Base-by-base conservation (phyloP, 2,113 vertebrate species). In the Synodontis membranacea region DNA sequence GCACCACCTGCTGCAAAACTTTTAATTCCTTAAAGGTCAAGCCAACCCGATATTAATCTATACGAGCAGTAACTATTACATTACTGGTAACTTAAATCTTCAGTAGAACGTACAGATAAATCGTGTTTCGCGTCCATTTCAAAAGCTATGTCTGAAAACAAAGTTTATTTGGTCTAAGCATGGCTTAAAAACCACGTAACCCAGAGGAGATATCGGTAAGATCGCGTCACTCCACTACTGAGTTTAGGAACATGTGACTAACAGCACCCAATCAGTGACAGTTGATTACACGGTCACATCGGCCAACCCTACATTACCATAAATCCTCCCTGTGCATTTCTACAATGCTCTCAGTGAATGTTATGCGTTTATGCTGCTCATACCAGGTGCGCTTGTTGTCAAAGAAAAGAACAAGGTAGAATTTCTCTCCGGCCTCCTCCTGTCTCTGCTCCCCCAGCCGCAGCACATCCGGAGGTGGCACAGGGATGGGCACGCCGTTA, bases 311-410 rank as follows among this genome's bases (percentile, higher is more conserved):
- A 68, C 19, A 68, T 37, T 1, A 19, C 64, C 37, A 34, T 8
- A 37, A 1, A 1, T 42, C 34, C 17, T 70, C 19, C 34, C 34
- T 23, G 19, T 70, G 37, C 19, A 19, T 31, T 31, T 50, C 74
- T 50, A 19, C 31, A 14, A 17, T 50, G 44, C 75, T 52, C 25
- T 78, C 17, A 52, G n/a, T 31, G 44, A n/a, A 15, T 19, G 66
- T 75, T 48, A 7, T 5, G 8, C n/a, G 44, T 66, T 48, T 11
- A 46, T 28, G n/a, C 50, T 64, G 60, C 4, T 46, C 96, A 96
- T 91, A 99, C 98, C 98, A 99, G 70, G 98, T 99, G 85, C 98
- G 96, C 91, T 99, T 99, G 94, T 99, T 99, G 95, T 99, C 98
- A 91, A 99, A 99, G 94, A 99, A 99, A 88, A 99, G 97, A 92